These are phyloP conservation scores for Thymelicus acteon DNA, from an alignment of 2,888 invertebrate species.

Conservation along the genomic window DNA sequence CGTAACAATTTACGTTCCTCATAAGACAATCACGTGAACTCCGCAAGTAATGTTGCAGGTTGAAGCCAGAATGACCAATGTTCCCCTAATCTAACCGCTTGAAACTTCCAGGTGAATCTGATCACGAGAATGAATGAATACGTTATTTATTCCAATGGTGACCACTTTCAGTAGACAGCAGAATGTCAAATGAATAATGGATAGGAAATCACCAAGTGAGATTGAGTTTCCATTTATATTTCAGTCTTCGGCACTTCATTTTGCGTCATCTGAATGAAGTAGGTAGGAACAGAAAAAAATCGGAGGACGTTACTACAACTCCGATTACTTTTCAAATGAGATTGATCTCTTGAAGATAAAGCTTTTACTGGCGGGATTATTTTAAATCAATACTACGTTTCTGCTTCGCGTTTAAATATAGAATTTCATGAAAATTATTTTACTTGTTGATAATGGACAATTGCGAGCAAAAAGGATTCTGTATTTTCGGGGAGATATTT, in stretches of 20 bases:
- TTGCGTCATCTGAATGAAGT: constrained; percentile 4
- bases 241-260: constrained; percentile 9
- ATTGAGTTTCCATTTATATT: constrained; percentile 22
- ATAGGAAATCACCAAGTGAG: constrained; percentile 21
- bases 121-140: background rate
- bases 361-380: constrained; percentile 3
- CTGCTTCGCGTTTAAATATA: too few species aligned
- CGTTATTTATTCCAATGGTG: background rate
- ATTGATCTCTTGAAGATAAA: background rate
- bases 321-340: constrained; percentile 19
- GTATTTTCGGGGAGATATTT: too few species aligned
- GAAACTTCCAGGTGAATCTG: too few species aligned
- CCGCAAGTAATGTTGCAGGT: too few species aligned
- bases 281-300: constrained; percentile 1
- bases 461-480: too few species aligned
- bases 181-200: constrained; percentile 8
- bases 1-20: too few species aligned
- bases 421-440: too few species aligned
- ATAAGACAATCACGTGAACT: too few species aligned
- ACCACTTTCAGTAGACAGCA: background rate
- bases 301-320: constrained; percentile 10
- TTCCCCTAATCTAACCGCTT: too few species aligned
- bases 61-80: too few species aligned
- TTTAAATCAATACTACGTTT: background rate
- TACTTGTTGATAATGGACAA: too few species aligned